phyloP scores from a whole-genome alignment of 2,888 invertebrate species.

The Eurois occulta region DNA sequence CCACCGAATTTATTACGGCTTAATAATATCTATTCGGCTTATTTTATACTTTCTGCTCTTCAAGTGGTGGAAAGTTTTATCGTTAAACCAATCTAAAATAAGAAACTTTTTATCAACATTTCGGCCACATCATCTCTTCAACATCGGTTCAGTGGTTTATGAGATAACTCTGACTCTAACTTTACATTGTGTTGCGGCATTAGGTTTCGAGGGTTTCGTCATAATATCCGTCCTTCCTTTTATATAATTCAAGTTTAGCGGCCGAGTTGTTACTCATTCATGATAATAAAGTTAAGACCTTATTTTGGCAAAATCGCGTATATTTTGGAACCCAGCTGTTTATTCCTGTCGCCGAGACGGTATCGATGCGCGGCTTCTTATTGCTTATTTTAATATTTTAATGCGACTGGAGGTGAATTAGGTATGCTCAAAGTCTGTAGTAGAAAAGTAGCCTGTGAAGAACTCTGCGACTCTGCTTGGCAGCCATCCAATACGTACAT shows the following conservation, averaged over 20 bases:
- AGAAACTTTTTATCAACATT: constrained; percentile 35
- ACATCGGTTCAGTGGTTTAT: constrained; percentile 38
- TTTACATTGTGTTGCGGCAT: constrained; percentile 22
- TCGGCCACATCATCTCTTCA: constrained; percentile 38
- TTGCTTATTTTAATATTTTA: constrained; percentile 71
- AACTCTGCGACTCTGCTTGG: constrained; percentile 67
- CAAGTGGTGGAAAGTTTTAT: constrained; percentile 37
- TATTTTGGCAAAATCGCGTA: constrained; percentile 31
- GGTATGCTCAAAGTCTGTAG: constrained; percentile 71
- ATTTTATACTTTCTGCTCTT: constrained; percentile 13
- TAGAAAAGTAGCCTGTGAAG: constrained; percentile 68
- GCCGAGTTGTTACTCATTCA: constrained; percentile 29
- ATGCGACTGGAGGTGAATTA: constrained; percentile 67
- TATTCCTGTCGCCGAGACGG: constrained; percentile 44
- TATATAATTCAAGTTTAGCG: constrained; percentile 26
- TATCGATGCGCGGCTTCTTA: constrained; percentile 44
- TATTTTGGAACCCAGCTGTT: constrained; percentile 39
- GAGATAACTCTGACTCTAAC: constrained; percentile 33
- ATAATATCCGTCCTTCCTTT: constrained; percentile 15
- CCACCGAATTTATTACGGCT: constrained; percentile 20
- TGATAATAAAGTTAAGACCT: constrained; percentile 24
- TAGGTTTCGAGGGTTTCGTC: constrained; percentile 5
- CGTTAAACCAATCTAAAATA: constrained; percentile 40
- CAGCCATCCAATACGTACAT: constrained; percentile 67
- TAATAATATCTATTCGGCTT: constrained; percentile 12